These are phyloP conservation scores for Anoplophora glabripennis DNA, from an alignment of 1,140 invertebrate genomes.

Conservation along the genomic window DNA sequence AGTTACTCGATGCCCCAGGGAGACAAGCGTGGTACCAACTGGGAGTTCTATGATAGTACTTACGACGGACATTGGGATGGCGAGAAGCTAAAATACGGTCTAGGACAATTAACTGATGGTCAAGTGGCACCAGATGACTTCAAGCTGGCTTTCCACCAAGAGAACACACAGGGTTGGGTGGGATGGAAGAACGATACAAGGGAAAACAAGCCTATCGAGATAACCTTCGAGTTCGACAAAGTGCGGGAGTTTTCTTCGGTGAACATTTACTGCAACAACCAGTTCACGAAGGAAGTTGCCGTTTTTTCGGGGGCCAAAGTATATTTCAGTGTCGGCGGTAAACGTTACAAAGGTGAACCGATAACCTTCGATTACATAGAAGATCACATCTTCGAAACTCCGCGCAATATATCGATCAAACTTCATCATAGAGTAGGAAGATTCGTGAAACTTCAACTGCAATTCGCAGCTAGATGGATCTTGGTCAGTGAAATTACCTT, in stretches of 20 bases:
- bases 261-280: constrained; percentile 79
- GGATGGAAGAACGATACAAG: constrained; percentile 85
- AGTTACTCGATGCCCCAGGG: constrained; percentile 83
- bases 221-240: constrained; percentile 85
- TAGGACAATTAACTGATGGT: constrained; percentile 83
- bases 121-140: constrained; percentile 65
- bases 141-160: constrained; percentile 63
- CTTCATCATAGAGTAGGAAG: constrained; percentile 72
- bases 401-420: constrained; percentile 69
- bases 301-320: constrained; percentile 61
- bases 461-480: constrained; percentile 80
- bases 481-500: constrained; percentile 84
- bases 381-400: constrained; percentile 64
- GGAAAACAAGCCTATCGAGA: constrained; percentile 64
- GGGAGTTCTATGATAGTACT: constrained; percentile 68
- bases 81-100: constrained; percentile 63
- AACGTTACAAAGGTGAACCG: constrained; percentile 58
- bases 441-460: constrained; percentile 74
- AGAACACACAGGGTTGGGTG: constrained; percentile 72
- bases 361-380: constrained; percentile 55
- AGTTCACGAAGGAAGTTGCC: constrained; percentile 72
- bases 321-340: constrained; percentile 71
- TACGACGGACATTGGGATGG: constrained; percentile 67
- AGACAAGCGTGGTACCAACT: constrained; percentile 65
- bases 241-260: constrained; percentile 83